Evolutionary conservation across 2,888 invertebrate genomes (phyloP), one percentile per base, ranked within the genome.

Genomic region (Nomada ferruginata): DNA sequence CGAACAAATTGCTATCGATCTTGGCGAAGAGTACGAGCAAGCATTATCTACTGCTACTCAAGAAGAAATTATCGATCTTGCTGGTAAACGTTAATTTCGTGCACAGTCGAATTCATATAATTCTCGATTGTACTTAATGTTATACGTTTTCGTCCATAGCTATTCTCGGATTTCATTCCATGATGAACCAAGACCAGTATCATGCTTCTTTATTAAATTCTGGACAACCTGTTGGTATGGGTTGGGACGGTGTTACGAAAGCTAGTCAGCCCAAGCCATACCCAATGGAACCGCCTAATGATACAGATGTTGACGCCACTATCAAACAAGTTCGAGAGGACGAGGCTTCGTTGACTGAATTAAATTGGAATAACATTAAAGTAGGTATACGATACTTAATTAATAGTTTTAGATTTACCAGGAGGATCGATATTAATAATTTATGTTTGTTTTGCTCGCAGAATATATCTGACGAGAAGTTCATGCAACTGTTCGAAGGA

Each of bases 131-230:
- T 42, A 26, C n/a, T 11, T 52, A 18, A 23, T 53, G 15, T 29
- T 36, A 29, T 15, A 72, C 74, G 29, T 80, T 66, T 80, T 72
- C 85, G 69, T 82, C 94, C 95, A 2, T 94, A 98, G 99, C 99
- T 94, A 98, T 99, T 94, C 96, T 99, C 93, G 99, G 99, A 92
- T 99, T 99, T 96, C 99, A 99, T 95, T 99, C 99, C 84, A 99
- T 99, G 98, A 98, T 99, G 97, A 99, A 99, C 94, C 99, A 99
- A 95, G 99, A 99, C 93, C 99, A 99, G 95, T 99, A 99, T 94
- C 99, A 99, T 95, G 98, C 99, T 82, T 99, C 99, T 57, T 95
- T 98, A 82, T 94, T 98, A 86, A 98, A 98, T 95, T 98, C 98
- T 94, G 98, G 97, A 42, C 97, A 98, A 93, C 97, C 97, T 0